Base-by-base conservation (phyloP, 1,140 invertebrate species). In the Notospermus geniculatus region DNA sequence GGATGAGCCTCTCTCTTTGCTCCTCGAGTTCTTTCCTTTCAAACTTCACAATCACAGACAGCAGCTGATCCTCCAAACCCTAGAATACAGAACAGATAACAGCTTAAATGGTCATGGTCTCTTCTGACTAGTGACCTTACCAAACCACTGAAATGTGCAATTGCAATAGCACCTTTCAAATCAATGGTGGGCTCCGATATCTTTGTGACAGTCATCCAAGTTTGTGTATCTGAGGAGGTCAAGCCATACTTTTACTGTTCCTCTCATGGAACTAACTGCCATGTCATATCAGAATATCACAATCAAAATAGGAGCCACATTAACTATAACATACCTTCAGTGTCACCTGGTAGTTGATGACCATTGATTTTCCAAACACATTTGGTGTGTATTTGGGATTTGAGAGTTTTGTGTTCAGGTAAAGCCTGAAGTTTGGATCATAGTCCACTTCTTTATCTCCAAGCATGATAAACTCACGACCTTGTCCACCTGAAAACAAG, bases 271-370 rank as follows among this genome's bases (percentile, higher is more conserved):
- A n/a, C n/a, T n/a, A n/a, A n/a, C n/a, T n/a, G n/a, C n/a, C n/a
- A n/a, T n/a, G n/a, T n/a, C n/a, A n/a, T n/a, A n/a, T n/a, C n/a
- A n/a, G n/a, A n/a, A n/a, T n/a, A n/a, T n/a, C n/a, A n/a, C n/a
- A n/a, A n/a, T n/a, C n/a, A n/a, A n/a, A n/a, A n/a, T n/a, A n/a
- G n/a, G n/a, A n/a, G n/a, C n/a, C n/a, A n/a, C n/a, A n/a, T n/a
- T n/a, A n/a, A n/a, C n/a, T n/a, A n/a, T n/a, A n/a, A n/a, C n/a
- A n/a, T 78, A 89, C 88, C 65, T 86, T 86, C 30, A 89, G 81
- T 2, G 92, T 95, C 0, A 95, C 91, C 29, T 89, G 92, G 69
- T 92, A 95, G 80, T 96, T 95, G 56, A 96, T 94, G 17, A 96
- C 89, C 65, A 89, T 85, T 0, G 91, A 88, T 75, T 90, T 92